A percentile compares a stretch with the other conserved stretches of the same genome.
These are phyloP conservation scores for Chrysopa pallens DNA, from an alignment of 1,140 invertebrate genomes.

Conservation along the genomic window DNA sequence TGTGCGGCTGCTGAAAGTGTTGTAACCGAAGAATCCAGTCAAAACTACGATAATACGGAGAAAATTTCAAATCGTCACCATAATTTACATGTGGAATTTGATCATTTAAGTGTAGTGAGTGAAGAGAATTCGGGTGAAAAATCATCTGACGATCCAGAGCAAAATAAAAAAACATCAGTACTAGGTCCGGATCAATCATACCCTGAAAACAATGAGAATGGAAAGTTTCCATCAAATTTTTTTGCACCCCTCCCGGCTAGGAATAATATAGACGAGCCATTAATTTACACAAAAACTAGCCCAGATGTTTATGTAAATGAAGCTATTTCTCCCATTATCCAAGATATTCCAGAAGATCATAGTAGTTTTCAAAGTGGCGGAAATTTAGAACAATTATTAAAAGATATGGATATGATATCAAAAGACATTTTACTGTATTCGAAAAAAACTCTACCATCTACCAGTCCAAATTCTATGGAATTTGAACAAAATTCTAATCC, in stretches of 20 bases:
- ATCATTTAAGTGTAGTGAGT: conserved; percentile 53
- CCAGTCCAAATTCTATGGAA: neutral
- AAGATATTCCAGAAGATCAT: conserved; percentile 5
- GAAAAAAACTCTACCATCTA: too few species aligned
- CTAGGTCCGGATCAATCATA: neutral
- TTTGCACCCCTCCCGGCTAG: conserved; percentile 14
- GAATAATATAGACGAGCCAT: neutral
- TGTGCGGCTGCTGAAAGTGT: conserved; percentile 24
- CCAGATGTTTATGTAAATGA: conserved; percentile 9
- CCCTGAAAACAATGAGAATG: neutral
- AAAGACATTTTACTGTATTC: conserved; percentile 18
- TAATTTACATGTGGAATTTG: conserved; percentile 39
- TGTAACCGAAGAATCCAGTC: conserved; percentile 23
- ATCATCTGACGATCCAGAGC: conserved; percentile 20
- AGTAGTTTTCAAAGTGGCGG: conserved; percentile 22
- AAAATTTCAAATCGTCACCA: conserved; percentile 15
- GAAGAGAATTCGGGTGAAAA: conserved; percentile 42
- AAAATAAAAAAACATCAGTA: neutral
- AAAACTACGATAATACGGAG: conserved; percentile 21
- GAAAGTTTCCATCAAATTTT: conserved; percentile 20
- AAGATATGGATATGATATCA: conserved; percentile 29
- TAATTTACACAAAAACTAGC: conserved; percentile 10
- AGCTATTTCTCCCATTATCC: neutral
- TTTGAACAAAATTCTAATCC: neutral
- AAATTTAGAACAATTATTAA: conserved; percentile 26